These are phyloP conservation scores for Cyprinella venusta DNA, from an alignment of 2,797 vertebrate species.

Conservation along the genomic window DNA sequence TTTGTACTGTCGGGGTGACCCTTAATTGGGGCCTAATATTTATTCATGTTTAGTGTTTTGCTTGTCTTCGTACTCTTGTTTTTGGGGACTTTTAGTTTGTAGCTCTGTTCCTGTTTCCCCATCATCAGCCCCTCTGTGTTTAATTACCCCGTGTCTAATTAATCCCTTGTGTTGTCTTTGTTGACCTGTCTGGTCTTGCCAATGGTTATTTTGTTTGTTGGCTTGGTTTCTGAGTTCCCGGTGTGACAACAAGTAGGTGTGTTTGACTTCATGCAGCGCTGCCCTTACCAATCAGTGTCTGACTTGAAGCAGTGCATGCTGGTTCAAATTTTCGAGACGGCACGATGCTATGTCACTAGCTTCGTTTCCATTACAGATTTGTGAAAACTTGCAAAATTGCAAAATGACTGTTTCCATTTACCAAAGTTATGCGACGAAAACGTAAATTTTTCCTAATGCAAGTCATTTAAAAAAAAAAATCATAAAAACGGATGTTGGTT, in stretches of 20 bases:
- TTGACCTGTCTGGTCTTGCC: neutral
- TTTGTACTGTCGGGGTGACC: neutral
- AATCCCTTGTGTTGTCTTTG: neutral
- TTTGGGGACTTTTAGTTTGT: neutral
- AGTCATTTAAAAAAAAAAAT: too few species aligned
- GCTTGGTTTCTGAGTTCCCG: neutral
- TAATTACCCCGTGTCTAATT: neutral
- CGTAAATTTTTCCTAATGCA: rapidly evolving
- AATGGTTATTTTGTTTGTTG: neutral
- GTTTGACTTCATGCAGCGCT: neutral
- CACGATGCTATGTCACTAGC: too few species aligned
- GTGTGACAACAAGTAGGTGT: neutral
- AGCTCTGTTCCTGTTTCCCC: neutral
- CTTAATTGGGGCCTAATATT: neutral
- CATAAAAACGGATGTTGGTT: too few species aligned
- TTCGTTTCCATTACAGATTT: too few species aligned
- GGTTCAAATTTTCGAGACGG: too few species aligned
- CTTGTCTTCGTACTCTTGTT: neutral
- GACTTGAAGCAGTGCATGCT: neutral
- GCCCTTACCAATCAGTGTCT: neutral
- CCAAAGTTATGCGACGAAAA: too few species aligned
- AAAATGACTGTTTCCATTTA: too few species aligned
- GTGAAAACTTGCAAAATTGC: too few species aligned
- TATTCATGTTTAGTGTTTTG: neutral
- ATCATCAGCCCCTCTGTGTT: too few species aligned